Conservation (phyloP, 1,140 invertebrate species). For the Drosophila simulans region DNA sequence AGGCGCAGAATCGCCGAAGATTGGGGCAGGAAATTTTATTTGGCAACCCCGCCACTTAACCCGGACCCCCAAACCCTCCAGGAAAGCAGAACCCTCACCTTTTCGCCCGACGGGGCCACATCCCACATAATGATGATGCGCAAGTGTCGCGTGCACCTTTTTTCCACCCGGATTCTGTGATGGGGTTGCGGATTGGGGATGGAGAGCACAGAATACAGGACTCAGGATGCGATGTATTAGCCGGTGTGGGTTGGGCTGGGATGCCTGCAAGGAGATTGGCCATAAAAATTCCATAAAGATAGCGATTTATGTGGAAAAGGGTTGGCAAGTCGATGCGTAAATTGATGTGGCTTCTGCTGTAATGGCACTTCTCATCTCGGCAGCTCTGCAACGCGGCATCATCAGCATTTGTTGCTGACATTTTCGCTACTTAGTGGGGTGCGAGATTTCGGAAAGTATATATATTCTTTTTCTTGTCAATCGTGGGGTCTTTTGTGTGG, state of each 20-base stretch:
- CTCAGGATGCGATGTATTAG: slow-evolving; percentile 76
- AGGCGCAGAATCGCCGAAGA: slow-evolving; percentile 35
- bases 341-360: slow-evolving; percentile 75
- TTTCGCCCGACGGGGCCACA: slow-evolving; percentile 22
- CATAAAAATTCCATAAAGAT: slow-evolving; percentile 85
- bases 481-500: slow-evolving; percentile 60
- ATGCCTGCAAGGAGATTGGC: slow-evolving; percentile 83
- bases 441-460: slow-evolving; percentile 19
- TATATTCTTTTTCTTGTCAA: slow-evolving; percentile 54
- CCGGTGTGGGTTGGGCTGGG: slow-evolving; percentile 47
- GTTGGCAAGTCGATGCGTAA: slow-evolving; percentile 75
- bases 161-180: slow-evolving; percentile 17
- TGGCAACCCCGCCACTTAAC: slow-evolving; percentile 69
- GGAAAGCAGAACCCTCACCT: slow-evolving; percentile 18
- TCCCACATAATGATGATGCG: slow-evolving; percentile 77
- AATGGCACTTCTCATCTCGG: slow-evolving; percentile 75
- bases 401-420: slow-evolving; percentile 82
- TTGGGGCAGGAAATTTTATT: slow-evolving; percentile 69
- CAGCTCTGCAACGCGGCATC: slow-evolving; percentile 41
- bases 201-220: slow-evolving; percentile 14
- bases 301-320: slow-evolving; percentile 83
- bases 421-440: slow-evolving; percentile 71
- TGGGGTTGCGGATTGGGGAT: slow-evolving; percentile 15
- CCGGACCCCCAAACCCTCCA: slow-evolving; percentile 22
- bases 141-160: slow-evolving; percentile 76